A percentile compares a stretch with the other conserved stretches of the same genome.
phyloP scores from a whole-genome alignment of 1,140 invertebrate species.

The Aphidius gifuensis region DNA sequence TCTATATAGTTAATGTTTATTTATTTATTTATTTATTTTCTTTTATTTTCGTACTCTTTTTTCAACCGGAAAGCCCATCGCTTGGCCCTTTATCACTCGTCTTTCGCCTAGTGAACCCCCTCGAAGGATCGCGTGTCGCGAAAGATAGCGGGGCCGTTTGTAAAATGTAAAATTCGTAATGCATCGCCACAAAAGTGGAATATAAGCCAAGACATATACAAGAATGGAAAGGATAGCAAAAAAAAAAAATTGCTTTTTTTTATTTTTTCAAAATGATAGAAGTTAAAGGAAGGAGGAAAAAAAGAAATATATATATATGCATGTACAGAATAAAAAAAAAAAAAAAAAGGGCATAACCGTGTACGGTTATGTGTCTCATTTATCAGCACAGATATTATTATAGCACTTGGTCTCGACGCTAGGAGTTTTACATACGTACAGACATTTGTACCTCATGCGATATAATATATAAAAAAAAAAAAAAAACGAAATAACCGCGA shows the following conservation, averaged over 20 bases:
- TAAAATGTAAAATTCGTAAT: slow-evolving; percentile 55
- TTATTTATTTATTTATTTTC: slow-evolving; percentile 15
- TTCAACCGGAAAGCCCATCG: slow-evolving; percentile 22
- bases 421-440: slow-evolving; percentile 52
- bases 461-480: slow-evolving; percentile 49
- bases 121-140: slow-evolving; percentile 46
- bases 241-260: slow-evolving; percentile 8
- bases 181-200: slow-evolving; percentile 52
- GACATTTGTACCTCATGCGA: slow-evolving; percentile 51
- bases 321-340: neutral
- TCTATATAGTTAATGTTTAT: neutral
- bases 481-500: slow-evolving; percentile 42
- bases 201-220: slow-evolving; percentile 45
- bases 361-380: slow-evolving; percentile 55
- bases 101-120: slow-evolving; percentile 19
- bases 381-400: slow-evolving; percentile 55
- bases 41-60: slow-evolving; percentile 18
- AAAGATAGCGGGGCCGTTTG: slow-evolving; percentile 50
- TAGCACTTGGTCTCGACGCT: slow-evolving; percentile 44
- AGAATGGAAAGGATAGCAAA: slow-evolving; percentile 23
- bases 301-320: slow-evolving; percentile 1
- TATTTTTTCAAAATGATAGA: neutral
- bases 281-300: slow-evolving; percentile 5
- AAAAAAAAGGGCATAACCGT: slow-evolving; percentile 38
- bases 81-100: slow-evolving; percentile 37